Base-by-base conservation (phyloP, 2,888 invertebrate species). In the Perizoma flavofasciatum region DNA sequence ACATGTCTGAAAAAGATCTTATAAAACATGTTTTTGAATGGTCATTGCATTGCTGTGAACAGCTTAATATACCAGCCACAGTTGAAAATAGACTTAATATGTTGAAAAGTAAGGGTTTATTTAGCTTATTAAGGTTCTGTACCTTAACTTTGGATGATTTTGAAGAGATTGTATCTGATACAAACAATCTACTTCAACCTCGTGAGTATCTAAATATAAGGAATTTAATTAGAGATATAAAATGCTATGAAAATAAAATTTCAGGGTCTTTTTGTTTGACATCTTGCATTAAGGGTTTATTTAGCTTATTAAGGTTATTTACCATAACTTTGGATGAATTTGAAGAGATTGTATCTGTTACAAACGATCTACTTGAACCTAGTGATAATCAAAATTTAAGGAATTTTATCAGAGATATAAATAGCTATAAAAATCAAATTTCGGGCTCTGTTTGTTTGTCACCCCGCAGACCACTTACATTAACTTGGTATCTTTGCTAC, bases 1-100 rank as follows among this genome's bases (percentile, higher is more conserved):
- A 93, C 77, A 88, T 93, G 63, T 78, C 80, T 57, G 92, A 93
- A 83, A 88, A 85, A 64, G 91, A 93, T 75, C 83, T 94, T 7
- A 92, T 94, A 43, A 86, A 86, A 65, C 83, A 89, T 72, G 88
- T 93, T 11, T 86, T 94, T 74, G 85, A 89, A 60, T 95, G 95
- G 95, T 89, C 93, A 45, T 69, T 80, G 54, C 74, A 82, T 66
- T 93, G 93, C 73, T 94, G 94, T 72, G 74, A 88, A 74, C 82
- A 86, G 66, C 83, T 85, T 67, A 81, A 86, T 62, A 70, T 92
- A 10, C 70, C 80, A 49, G 72, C 76, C 43, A 85, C 87, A 51
- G 72, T 87, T 55, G 85, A 89, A 65, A 93, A 91, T 71, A 85
- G 92, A 71, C 81, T 91, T 56, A 77, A 84, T 46, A 64, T 92